These are phyloP conservation scores for Mesochorus sp. DNA, from an alignment of 2,888 invertebrate species.

Conservation along the genomic window DNA sequence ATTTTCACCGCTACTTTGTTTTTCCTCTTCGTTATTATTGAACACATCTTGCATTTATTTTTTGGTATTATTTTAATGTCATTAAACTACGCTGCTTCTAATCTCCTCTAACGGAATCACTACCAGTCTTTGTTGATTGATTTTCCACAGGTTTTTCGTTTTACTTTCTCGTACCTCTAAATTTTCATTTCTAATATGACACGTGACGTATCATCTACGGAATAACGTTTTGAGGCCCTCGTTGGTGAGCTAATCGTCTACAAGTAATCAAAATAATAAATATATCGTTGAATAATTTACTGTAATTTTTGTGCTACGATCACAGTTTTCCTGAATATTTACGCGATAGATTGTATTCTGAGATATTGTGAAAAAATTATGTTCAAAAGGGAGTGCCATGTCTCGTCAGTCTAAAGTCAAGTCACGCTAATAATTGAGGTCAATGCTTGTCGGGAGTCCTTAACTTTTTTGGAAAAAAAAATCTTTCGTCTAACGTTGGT, in stretches of 20 bases:
- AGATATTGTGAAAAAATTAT: background rate
- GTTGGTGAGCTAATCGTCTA: conserved; percentile 70
- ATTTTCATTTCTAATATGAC: conserved; percentile 22
- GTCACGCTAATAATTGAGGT: conserved; percentile 29
- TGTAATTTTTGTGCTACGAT: conserved; percentile 73
- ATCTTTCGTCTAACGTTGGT: background rate
- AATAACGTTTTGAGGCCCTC: conserved; percentile 75
- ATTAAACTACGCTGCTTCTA: conserved; percentile 63
- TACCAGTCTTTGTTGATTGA: conserved; percentile 77
- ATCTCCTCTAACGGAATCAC: conserved; percentile 69
- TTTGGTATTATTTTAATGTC: conserved; percentile 72
- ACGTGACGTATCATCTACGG: conserved; percentile 52
- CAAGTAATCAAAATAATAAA: conserved; percentile 47
- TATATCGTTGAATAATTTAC: conserved; percentile 61
- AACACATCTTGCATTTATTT: conserved; percentile 68
- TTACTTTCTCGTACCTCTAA: conserved; percentile 35
- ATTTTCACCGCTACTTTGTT: conserved; percentile 29
- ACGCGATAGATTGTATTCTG: conserved; percentile 23
- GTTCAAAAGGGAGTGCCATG: conserved; percentile 38
- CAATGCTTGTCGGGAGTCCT: conserved; percentile 29
- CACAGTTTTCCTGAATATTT: conserved; percentile 79
- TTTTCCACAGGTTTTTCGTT: conserved; percentile 48
- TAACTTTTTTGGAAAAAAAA: background rate
- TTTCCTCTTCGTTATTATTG: conserved; percentile 62
- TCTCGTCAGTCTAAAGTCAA: conserved; percentile 37